phyloP scores from a whole-genome alignment of 2,888 invertebrate genomes.

The Cataglyphis albicans region DNA sequence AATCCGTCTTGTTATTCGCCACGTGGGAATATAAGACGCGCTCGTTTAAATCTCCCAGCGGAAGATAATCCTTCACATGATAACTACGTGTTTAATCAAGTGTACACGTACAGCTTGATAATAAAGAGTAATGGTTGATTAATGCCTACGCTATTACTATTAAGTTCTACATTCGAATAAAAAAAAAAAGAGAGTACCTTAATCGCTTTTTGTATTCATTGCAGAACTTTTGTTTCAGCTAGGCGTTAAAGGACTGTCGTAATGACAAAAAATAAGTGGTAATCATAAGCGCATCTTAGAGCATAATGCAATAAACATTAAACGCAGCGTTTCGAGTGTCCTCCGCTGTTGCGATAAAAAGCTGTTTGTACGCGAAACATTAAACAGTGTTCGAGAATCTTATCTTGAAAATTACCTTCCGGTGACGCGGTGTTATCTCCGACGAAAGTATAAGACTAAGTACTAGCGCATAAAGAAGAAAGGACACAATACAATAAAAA shows the following conservation, averaged over 20 bases:
- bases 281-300: neutral
- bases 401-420: slow-evolving; percentile 55
- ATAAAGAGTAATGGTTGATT: slow-evolving; percentile 24
- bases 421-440: slow-evolving; percentile 48
- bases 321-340: neutral
- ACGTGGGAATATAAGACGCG: slow-evolving; percentile 30
- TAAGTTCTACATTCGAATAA: neutral
- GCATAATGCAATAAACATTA: slow-evolving; percentile 25
- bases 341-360: slow-evolving; percentile 23
- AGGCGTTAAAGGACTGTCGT: neutral
- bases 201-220: neutral
- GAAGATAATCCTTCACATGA: slow-evolving; percentile 24
- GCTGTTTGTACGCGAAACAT: slow-evolving; percentile 35
- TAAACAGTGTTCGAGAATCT: slow-evolving; percentile 54
- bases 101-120: slow-evolving; percentile 18
- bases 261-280: neutral
- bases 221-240: neutral
- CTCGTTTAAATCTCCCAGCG: slow-evolving; percentile 38
- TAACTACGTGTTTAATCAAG: slow-evolving; percentile 22
- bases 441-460: slow-evolving; percentile 56
- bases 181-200: neutral
- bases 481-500: slow-evolving; percentile 40
- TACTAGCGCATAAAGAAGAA: slow-evolving; percentile 36
- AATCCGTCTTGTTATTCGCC: slow-evolving; percentile 35
- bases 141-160: neutral